Percentiles rank a stretch among this genome's conserved stretches.
Evolutionary conservation across 2,797 vertebrate genomes (phyloP).

Genomic region (Merluccius polli): DNA sequence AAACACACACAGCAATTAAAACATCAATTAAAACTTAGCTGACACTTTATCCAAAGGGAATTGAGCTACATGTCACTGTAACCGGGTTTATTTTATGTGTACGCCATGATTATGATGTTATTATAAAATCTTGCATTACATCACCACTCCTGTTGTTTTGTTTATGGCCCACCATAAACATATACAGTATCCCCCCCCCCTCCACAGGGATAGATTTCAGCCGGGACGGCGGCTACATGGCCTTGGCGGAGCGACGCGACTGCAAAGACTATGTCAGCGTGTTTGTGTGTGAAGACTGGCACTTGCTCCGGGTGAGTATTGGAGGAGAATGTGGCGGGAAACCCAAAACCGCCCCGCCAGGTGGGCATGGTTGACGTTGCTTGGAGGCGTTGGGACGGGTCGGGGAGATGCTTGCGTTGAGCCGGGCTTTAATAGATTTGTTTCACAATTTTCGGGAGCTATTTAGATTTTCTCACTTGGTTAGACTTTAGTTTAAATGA

Average conservation of each 20-base stretch:
- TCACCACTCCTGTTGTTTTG: neutral
- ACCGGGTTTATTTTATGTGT: neutral
- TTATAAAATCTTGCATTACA: neutral
- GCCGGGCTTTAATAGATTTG: neutral
- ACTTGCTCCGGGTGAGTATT: slow-evolving; percentile 86
- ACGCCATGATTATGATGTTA: neutral
- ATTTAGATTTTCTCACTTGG: no score
- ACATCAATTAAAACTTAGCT: no score
- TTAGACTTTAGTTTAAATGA: no score
- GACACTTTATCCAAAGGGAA: neutral
- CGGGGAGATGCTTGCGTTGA: neutral
- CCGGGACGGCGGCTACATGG: slow-evolving; percentile 89
- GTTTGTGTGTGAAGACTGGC: slow-evolving; percentile 96
- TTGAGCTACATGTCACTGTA: neutral
- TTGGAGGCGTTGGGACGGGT: neutral
- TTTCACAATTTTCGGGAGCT: neutral
- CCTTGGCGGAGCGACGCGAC: slow-evolving; percentile 90
- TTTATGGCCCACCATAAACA: neutral
- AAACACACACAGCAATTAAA: neutral
- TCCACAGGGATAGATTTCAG: slow-evolving; percentile 86
- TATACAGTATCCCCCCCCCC: neutral
- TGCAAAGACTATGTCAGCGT: slow-evolving; percentile 94
- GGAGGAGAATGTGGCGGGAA: neutral
- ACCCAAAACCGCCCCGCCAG: neutral
- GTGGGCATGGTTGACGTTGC: neutral